Evolutionary conservation across 2,888 invertebrate species (phyloP), one percentile per base, ranked within the genome.

Genomic region (Oscheius sp.): DNA sequence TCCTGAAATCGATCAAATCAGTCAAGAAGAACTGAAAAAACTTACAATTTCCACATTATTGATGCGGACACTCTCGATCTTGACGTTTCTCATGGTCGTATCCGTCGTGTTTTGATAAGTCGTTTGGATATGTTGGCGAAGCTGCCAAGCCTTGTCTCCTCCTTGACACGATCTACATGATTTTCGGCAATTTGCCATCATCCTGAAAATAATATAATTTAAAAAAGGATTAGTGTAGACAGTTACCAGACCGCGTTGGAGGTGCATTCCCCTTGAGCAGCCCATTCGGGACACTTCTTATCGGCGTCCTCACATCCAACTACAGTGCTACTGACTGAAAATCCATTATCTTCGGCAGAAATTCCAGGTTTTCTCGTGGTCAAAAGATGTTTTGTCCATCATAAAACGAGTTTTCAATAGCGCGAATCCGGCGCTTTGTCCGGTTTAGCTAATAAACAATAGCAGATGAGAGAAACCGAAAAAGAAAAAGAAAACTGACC

Each of bases 141-240:
- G 74, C 65, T 84, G 79, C 86, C 86, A 86, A 8, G 86, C 86
- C 6, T 73, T 59, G 56, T 86, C 86, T 8, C 86, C 86, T 24
- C 86, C 86, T 57, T 86, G 86, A 67, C 86, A 86, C 28, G 82
- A 82, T 56, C 82, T 82, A 70, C 86, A 86, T 0, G 84, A 84
- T 24, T 85, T 81, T 12, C 86, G 72, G 70, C 86, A 86, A 73
- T 86, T 86, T 45, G 83, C 79, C 86, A 86, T 86, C 86, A 86
- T 86, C 86, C 81, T 81, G 47, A 36, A n/a, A n/a, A n/a, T n/a
- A n/a, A n/a, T 9, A n/a, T n/a, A n/a, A n/a, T n/a, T n/a, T n/a
- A n/a, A n/a, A 54, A 22, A 3, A 4, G 3, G 32, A n/a, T n/a
- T n/a, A n/a, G n/a, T n/a, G n/a, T 24, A n/a, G 47, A 26, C 45